Evolutionary conservation across 2,113 vertebrate species (phyloP), one percentile per base, ranked within the genome.

Genomic region (Microcebus griseorufus): DNA sequence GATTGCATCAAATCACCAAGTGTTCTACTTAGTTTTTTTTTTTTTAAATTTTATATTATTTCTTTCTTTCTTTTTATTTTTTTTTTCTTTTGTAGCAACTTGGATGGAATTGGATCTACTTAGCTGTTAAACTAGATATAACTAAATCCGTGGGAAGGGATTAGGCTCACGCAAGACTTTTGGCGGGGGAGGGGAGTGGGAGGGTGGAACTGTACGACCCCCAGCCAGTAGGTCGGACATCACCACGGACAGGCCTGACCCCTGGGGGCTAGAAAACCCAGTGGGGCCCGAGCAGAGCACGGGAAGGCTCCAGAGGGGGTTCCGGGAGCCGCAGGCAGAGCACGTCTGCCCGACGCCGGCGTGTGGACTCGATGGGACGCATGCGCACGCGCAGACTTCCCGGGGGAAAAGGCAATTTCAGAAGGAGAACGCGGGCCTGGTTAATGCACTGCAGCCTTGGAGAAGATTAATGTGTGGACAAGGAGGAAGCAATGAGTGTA

Each of bases 381-480:
- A 32, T 55, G 51, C 48, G 12, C 75, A 32, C 48, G 10, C 1
- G 6, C 48, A 23, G 92, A 53, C 34, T 16, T 12, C 37, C 22
- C 2, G 2, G 34, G 34, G 55, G 69, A 42, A 64, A 72, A 96
- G 70, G 90, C 75, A 11, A 75, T 53, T 64, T 51, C 79, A 60
- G 82, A 34, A 39, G 60, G 29, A 82, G 93, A 72, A 34, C 60
- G 69, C 70, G 14, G 18, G 3, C 18, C 81, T 96, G 96, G 93
- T 90, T 37, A 85, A 93, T 81, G 91, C 1, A 0, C 81, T n/a
- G 32, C 48, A 78, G 88, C 5, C 92, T 85, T 45, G 42, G 88
- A 73, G 80, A 93, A 97, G 96, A 97, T 97, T 73, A 97, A 96
- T 95, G 95, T 70, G n/a, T 32, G 58, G 88, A 94, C 96, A 91